Evolutionary conservation across 2,113 vertebrate genomes (phyloP), one percentile per base, ranked within the genome.

Genomic region (Tinamus guttatus): DNA sequence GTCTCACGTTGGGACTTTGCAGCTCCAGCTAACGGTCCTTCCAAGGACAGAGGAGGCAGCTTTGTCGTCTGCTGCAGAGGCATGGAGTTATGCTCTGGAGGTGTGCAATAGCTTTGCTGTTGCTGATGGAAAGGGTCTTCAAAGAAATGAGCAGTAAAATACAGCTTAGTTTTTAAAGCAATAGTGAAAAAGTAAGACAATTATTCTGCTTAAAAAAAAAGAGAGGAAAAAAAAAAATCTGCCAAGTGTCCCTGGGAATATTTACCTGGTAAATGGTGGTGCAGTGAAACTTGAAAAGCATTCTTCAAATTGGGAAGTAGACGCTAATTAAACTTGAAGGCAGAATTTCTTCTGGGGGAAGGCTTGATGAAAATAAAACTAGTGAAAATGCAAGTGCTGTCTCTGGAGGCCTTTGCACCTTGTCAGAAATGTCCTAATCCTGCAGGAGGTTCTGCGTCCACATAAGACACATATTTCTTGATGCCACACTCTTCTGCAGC

Each of bases 81-180:
- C 81, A 34, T 11, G 36, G 13, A 32, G 36, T 1, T 1, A 21
- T 1, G 11, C 56, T 47, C 60, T 0, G 1, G 43, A 27, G 28
- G 20, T 83, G 40, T 27, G 47, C 30, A 3, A 49, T 34, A 75
- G 36, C 34, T 82, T 65, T 65, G 41, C 91, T 85, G 34, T 63
- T 34, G 60, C 59, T 25, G 68, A 67, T 20, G 59, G 64, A 67
- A 93, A 45, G 3, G 38, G 25, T 73, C n/a, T 68, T 63, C 65
- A 74, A 81, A 95, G 71, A 85, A 89, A 91, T 12, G 20, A 90
- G 60, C 22, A 79, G 38, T 27, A 80, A 74, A 79, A 9, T 8
- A 58, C 51, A 73, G 38, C 45, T 87, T 21, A 9, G 11, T 56
- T 75, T 89, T 83, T 60, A 80, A 80, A 93, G 68, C 63, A 67